Percentiles rank a stretch among this genome's conserved stretches.
These are phyloP conservation scores for Creontiades dilutus DNA, from an alignment of 2,888 invertebrate genomes.

Conservation along the genomic window DNA sequence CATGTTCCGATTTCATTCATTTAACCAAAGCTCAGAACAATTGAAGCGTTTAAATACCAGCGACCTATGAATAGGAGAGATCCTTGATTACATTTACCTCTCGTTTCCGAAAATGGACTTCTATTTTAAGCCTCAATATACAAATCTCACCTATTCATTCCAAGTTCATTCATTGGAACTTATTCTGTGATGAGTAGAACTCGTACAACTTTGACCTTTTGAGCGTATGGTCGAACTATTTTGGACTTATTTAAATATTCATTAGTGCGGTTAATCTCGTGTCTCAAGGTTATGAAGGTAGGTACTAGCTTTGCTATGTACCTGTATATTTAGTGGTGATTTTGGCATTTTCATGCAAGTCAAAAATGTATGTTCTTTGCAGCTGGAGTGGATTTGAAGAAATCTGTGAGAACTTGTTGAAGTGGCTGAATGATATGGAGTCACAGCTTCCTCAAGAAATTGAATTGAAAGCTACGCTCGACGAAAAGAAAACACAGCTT, in stretches of 20 bases:
- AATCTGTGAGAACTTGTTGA: constrained; percentile 86
- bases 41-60: background rate
- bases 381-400: constrained; percentile 95
- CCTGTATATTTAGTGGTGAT: background rate
- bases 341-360: background rate
- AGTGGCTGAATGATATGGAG: constrained; percentile 89
- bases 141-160: background rate
- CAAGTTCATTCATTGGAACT: background rate
- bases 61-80: background rate
- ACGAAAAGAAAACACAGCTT: constrained; percentile 93
- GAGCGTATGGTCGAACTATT: background rate
- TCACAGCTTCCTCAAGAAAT: constrained; percentile 88
- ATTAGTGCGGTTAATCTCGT: background rate
- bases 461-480: constrained; percentile 90
- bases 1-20: no score
- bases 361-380: background rate
- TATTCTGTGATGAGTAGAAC: background rate
- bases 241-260: background rate
- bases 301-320: no score
- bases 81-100: background rate
- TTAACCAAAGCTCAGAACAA: no score
- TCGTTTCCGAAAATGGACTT: background rate
- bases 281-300: background rate
- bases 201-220: background rate
- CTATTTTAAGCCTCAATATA: constrained; percentile 13